These are phyloP conservation scores for Pleuronectes platessa DNA, from an alignment of 2,113 vertebrate species.

Conservation along the genomic window DNA sequence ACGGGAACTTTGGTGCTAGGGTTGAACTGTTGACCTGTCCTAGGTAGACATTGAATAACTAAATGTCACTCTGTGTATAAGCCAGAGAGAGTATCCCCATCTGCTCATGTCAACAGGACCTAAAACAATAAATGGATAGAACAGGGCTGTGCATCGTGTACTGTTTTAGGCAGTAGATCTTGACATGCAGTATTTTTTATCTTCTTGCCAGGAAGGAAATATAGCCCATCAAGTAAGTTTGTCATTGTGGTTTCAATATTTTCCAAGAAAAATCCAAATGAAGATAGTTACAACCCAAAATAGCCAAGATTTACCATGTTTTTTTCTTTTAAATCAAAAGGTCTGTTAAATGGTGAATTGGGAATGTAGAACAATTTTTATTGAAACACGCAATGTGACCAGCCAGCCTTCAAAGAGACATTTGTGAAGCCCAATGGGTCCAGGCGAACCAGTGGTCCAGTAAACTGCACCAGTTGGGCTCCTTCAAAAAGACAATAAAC, in stretches of 20 bases:
- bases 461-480: not conserved
- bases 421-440: not conserved
- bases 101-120: not conserved
- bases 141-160: not conserved
- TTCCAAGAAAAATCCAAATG: not conserved
- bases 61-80: not conserved
- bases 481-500: constrained; percentile 44
- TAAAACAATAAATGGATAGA: not conserved
- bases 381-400: not conserved
- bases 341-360: not conserved
- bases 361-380: constrained; percentile 1
- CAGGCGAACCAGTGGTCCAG: not conserved
- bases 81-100: not conserved
- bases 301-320: not conserved
- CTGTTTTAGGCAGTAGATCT: not conserved
- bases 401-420: not conserved
- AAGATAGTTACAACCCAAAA: not conserved
- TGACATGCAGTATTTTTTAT: not conserved
- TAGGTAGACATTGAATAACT: constrained; percentile 4
- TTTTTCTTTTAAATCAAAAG: not conserved
- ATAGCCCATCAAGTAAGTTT: constrained; percentile 1
- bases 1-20: constrained; percentile 44
- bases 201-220: not conserved
- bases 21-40: constrained; percentile 47
- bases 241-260: constrained; percentile 12